Base-by-base conservation (phyloP, 2,113 vertebrate species). In the Neotoma lepida region DNA sequence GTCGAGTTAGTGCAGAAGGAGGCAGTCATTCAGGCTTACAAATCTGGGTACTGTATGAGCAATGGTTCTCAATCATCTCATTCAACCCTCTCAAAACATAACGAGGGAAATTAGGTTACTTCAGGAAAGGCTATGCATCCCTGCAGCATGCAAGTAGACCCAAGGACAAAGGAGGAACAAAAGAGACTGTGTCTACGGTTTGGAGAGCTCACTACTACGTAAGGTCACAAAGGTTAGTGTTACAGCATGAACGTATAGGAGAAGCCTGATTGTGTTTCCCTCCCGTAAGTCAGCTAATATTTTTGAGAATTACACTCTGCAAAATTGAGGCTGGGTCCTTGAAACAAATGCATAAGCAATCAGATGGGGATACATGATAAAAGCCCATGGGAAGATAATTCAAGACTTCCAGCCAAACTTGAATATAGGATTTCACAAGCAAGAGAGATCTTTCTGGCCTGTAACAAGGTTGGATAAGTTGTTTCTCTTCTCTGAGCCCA, bases 401-500 rank as follows among this genome's bases (percentile, higher is more conserved):
- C 13, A 92, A 81, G 76, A 76, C 30, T 3, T 93, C 74, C 28
- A 70, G 61, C 28, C 26, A 22, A 33, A 56, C 6, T 54, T 93
- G 84, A 91, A 88, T 44, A 63, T n/a, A 20, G n/a, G 63, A 84
- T 61, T 84, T 89, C 3, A 54, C n/a, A 76, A 87, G 20, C 28
- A 71, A 85, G 24, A 61, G 54, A 68, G 39, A 81, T 51, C n/a
- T 82, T 44, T 68, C 51, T 26, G 1, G 28, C 58, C 12, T 30
- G 1, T 33, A 81, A 81, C 39, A 90, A 76, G 64, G 8, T 6
- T 68, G 49, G 24, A 22, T 58, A 77, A 77, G 33, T 89, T 41
- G 74, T 10, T 88, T 82, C 74, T 93, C 30, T 94, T 91, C 86
- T 92, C 73, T 73, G 89, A 90, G 81, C 2, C 78, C 46, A 28